Evolutionary conservation across 1,140 invertebrate species (phyloP), one percentile per base, ranked within the genome.

Genomic region (Leucophenga varia): DNA sequence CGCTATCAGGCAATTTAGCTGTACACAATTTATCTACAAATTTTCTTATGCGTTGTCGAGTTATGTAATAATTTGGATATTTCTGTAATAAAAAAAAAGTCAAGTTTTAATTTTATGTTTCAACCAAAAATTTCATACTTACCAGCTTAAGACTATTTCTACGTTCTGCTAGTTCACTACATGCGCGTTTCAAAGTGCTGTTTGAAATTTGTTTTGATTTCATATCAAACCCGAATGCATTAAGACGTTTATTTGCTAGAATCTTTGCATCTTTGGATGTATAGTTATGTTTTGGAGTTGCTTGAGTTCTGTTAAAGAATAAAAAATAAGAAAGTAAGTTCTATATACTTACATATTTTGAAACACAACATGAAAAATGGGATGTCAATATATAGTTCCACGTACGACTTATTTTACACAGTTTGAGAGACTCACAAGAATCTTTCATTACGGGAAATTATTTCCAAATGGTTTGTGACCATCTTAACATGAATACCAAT

Each of bases 21-120:
- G 65, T 63, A 38, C 70, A 70, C 0, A 73, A 49, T 12, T 68
- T 70, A 1, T 72, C 70, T n/a, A 73, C 70, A 32, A 73, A 63
- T 40, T 68, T 72, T 2, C 59, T 71, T 30, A 73, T 67, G 32
- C 60, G 64, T 51, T 72, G 72, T 13, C 70, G 63, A 3, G 65
- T 73, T 6, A 54, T 56, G 54, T 70, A 60, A 39, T 72, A 72
- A 22, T 67, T 41, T 16, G 65, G 69, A 49, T 61, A 49, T 42
- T 56, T 50, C 70, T 73, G 19, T 37, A 22, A 8, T 9, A 0
- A 14, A 4, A 39, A 5, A 8, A 41, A 19, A 2, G 21, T n/a
- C 10, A 25, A 25, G 16, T 31, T 28, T 12, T 16, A 14, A 28
- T 21, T 22, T 19, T 37, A 3, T 17, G 16, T 37, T 9, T 14